These are phyloP conservation scores for Ruditapes philippinarum DNA, from an alignment of 1,140 invertebrate species.

Conservation along the genomic window DNA sequence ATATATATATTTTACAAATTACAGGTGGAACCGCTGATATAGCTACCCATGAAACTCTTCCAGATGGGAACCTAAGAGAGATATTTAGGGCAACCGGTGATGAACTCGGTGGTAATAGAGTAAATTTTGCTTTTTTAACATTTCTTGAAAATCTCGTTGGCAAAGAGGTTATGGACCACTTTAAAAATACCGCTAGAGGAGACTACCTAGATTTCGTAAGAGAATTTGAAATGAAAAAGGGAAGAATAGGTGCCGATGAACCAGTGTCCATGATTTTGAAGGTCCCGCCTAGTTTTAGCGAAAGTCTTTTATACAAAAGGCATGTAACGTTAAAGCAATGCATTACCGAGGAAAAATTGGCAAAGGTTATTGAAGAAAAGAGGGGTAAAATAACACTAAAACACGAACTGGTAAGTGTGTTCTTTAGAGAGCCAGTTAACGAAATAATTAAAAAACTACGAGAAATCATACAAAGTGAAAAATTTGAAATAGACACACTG, in stretches of 20 bases:
- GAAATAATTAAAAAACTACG: slow-evolving; percentile 14
- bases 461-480: background rate
- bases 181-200: background rate
- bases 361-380: background rate
- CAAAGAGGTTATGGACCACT: background rate
- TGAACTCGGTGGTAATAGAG: slow-evolving; percentile 33
- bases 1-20: no score
- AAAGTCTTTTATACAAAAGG: background rate
- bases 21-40: slow-evolving; percentile 25
- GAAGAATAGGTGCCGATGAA: background rate
- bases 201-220: slow-evolving; percentile 23
- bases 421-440: slow-evolving; percentile 22
- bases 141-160: background rate
- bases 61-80: slow-evolving; percentile 16
- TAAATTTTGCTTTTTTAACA: background rate
- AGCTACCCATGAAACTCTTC: background rate
- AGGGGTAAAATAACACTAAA: background rate
- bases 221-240: slow-evolving; percentile 49
- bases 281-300: background rate
- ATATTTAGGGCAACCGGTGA: slow-evolving; percentile 15
- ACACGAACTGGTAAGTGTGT: background rate
- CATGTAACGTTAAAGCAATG: background rate
- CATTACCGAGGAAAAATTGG: background rate
- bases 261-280: background rate
- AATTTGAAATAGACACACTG: slow-evolving; percentile 17